Conservation (phyloP, 1,140 invertebrate species). For the Zaprionus nigranus region DNA sequence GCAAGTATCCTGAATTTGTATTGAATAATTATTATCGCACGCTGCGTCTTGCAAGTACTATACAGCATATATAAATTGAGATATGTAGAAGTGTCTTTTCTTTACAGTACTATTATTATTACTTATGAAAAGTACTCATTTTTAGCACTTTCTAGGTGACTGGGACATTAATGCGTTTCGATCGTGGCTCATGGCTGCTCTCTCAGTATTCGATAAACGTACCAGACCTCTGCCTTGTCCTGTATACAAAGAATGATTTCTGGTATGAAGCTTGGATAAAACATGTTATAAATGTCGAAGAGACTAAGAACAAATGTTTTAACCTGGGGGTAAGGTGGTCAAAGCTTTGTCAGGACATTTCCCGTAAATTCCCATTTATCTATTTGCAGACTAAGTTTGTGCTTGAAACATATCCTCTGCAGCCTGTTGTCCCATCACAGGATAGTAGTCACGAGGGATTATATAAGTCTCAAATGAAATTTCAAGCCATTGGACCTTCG, state of each 20-base stretch:
- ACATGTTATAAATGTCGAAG: not conserved
- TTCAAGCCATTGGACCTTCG: not conserved
- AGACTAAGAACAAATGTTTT: not conserved
- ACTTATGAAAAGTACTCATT: not conserved
- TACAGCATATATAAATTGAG: no score
- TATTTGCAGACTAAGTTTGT: not conserved
- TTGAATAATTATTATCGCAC: no score
- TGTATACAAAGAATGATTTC: not conserved
- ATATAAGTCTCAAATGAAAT: not conserved
- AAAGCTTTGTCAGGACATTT: not conserved
- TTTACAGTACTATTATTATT: no score
- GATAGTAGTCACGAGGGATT: not conserved
- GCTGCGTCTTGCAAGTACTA: no score
- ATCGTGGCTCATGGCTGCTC: not conserved
- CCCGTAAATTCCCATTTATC: not conserved
- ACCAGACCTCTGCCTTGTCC: not conserved
- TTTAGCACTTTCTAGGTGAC: not conserved
- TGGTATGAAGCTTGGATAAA: not conserved
- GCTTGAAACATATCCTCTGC: not conserved
- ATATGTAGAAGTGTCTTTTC: no score
- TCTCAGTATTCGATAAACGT: not conserved
- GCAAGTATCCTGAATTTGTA: no score
- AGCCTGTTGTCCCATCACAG: fast-evolving
- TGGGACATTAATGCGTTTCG: not conserved
- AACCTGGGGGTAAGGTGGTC: not conserved